Percentiles rank a stretch among this genome's conserved stretches.
phyloP scores from a whole-genome alignment of 2,113 vertebrate species.

The Nibea albiflora region DNA sequence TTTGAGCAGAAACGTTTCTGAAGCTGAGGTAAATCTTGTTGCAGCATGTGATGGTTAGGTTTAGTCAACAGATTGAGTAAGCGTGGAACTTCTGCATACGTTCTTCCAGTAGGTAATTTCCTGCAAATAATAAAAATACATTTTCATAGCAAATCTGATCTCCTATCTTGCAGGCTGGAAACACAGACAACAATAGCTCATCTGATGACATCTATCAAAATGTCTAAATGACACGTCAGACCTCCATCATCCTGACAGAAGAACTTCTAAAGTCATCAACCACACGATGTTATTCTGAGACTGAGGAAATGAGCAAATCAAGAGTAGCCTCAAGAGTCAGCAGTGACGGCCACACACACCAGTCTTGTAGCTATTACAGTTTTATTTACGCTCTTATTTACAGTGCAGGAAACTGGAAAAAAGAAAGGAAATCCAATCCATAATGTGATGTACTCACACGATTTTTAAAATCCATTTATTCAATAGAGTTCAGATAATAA shows the following conservation, averaged over 20 bases:
- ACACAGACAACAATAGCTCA: neutral
- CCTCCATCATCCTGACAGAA: too few species aligned
- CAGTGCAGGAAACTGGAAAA: neutral
- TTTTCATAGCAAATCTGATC: neutral
- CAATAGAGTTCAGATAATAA: neutral
- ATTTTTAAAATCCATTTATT: neutral
- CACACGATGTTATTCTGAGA: neutral
- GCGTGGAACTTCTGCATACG: neutral
- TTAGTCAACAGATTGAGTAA: constrained; percentile 26
- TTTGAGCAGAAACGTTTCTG: neutral
- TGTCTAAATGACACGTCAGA: constrained; percentile 33
- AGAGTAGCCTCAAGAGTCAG: neutral
- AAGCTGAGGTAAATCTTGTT: constrained; percentile 57
- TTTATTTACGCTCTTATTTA: neutral
- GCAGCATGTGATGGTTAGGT: constrained; percentile 20
- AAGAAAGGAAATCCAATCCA: neutral
- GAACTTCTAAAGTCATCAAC: neutral
- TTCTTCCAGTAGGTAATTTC: neutral
- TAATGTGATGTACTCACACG: neutral
- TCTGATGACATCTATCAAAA: constrained; percentile 81
- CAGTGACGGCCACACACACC: neutral
- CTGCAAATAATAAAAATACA: too few species aligned
- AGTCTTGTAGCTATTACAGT: too few species aligned
- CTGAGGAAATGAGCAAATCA: constrained; percentile 4
- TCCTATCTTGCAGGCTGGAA: constrained; percentile 44